Evolutionary conservation across 2,797 vertebrate species (phyloP), one percentile per base, ranked within the genome.

Genomic region (Phrynocephalus vlangalii): DNA sequence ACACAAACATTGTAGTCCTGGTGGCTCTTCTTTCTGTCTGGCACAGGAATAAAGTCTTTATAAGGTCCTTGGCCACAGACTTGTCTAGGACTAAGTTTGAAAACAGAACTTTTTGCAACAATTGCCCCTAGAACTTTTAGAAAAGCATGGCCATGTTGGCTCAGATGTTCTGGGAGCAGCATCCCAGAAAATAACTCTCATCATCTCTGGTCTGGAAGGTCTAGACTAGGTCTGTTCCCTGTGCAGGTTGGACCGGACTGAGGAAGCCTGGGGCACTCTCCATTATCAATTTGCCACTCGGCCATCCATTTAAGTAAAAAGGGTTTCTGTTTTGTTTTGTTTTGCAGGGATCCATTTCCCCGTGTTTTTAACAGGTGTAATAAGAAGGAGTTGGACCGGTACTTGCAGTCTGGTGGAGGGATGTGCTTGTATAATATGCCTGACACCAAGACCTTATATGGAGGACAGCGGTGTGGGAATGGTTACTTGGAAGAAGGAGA

Each of bases 401-500:
- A 98, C 90, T 96, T 99, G 95, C 97, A 91, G 93, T 98, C 99
- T 26, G 99, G 99, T 3, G 98, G 99, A 84, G 99, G 99, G 26
- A 99, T 99, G 97, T 99, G 99, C 94, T 98, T 99, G 80, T 99
- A 98, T 91, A 99, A 99, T 79, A 96, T 98, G 94, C 99, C 99
- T 0, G 98, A 99, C 95, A 98, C 98, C 85, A 97, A 95, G 89
- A 96, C 93, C 0, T 97, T 99, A 94, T 98, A 98, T 13, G 98
- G 98, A 90, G 99, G 99, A 50, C 97, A 96, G 87, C 98, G 97
- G 90, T 99, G 99, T 79, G 98, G 99, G 86, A 99, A 99, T 2
- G 99, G 99, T 38, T 99, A 99, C 97, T 96, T 99, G 95, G 99
- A 99, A 96, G 98, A 99, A 0, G 99, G 99, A 2, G 99, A 99